These are phyloP conservation scores for Pheosia tremula DNA, from an alignment of 2,888 invertebrate species.

Conservation along the genomic window DNA sequence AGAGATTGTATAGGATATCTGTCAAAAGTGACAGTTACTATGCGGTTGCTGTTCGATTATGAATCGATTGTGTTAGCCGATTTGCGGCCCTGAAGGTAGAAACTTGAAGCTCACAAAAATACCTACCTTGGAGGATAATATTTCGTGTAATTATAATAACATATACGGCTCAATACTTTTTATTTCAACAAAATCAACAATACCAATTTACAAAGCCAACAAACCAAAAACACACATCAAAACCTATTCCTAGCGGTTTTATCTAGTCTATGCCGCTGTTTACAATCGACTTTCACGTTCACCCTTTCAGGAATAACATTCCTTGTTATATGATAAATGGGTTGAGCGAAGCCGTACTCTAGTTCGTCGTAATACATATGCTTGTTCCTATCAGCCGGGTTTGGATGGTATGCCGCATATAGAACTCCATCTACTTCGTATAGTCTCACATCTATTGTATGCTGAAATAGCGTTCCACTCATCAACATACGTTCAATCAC, in stretches of 20 bases:
- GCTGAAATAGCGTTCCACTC: conserved; percentile 64
- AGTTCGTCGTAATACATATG: conserved; percentile 82
- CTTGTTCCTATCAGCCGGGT: conserved; percentile 77
- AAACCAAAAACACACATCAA: conserved; percentile 29
- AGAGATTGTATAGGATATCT: no score
- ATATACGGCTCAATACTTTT: no score
- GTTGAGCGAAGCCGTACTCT: conserved; percentile 71
- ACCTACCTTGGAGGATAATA: no score
- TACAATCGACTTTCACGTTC: conserved; percentile 62
- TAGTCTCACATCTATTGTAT: conserved; percentile 66
- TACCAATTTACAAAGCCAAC: not conserved
- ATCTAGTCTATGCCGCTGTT: conserved; percentile 62
- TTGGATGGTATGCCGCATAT: conserved; percentile 69
- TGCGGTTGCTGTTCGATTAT: no score
- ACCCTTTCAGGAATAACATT: conserved; percentile 54
- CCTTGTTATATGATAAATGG: conserved; percentile 68
- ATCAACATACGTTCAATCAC: conserved; percentile 69
- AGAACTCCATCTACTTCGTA: conserved; percentile 65
- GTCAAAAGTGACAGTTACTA: no score
- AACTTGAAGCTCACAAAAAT: no score
- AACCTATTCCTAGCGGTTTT: conserved; percentile 57
- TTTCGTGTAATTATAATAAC: no score
- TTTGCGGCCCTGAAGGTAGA: no score
- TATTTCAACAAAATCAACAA: not conserved
- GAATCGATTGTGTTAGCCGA: no score